Conservation (phyloP, 2,113 vertebrate species). For the Pampusana beccarii region DNA sequence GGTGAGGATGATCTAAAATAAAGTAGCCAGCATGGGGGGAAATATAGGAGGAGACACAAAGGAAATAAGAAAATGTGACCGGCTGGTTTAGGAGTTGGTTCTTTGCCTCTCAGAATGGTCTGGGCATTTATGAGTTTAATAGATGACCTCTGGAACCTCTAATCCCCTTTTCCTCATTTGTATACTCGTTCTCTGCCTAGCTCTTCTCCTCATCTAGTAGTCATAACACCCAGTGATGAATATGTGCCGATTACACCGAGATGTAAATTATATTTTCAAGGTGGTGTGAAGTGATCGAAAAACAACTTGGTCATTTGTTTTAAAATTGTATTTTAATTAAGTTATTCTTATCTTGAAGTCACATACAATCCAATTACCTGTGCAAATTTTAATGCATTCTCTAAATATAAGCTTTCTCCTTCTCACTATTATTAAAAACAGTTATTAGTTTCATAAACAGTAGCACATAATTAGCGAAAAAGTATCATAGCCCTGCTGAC, state of each 20-base stretch:
- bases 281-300: neutral
- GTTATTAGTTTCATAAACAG: constrained; percentile 50
- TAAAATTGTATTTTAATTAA: constrained; percentile 43
- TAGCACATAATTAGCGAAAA: constrained; percentile 43
- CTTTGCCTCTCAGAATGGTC: neutral
- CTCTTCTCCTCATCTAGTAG: neutral
- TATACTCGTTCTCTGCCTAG: neutral
- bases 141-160: neutral
- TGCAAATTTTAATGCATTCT: constrained; percentile 25
- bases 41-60: neutral
- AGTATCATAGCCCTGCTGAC: neutral
- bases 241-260: neutral
- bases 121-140: neutral
- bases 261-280: neutral
- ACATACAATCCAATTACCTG: constrained; percentile 49
- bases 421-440: constrained; percentile 34
- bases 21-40: neutral
- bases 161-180: neutral
- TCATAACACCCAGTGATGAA: neutral
- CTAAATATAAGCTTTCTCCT: constrained; percentile 12
- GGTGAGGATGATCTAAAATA: neutral
- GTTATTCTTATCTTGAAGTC: constrained; percentile 44
- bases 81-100: neutral
- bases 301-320: constrained; percentile 7
- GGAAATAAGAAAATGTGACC: neutral